Conservation (phyloP, 2,113 vertebrate genomes). For the Onychostruthus taczanowskii region DNA sequence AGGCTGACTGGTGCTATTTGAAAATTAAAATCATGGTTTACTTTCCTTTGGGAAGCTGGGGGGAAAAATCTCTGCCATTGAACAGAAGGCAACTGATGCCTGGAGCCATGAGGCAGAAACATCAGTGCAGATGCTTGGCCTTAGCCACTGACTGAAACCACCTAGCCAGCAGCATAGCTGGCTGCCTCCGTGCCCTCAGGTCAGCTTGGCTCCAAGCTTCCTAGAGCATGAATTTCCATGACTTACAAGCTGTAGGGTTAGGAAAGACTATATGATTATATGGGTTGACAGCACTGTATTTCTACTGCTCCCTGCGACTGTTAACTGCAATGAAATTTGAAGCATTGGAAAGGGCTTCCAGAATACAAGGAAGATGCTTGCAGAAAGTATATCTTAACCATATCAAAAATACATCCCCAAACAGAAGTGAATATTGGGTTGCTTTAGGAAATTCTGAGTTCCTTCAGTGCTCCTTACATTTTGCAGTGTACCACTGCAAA, state of each 20-base stretch:
- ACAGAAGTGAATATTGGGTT: neutral
- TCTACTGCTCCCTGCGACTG: neutral
- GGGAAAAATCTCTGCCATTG: neutral
- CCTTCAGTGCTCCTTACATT: neutral
- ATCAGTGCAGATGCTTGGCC: neutral
- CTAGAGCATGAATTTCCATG: neutral
- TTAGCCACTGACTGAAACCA: neutral
- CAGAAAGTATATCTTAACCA: neutral
- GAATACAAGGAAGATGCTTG: neutral
- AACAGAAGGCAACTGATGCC: neutral
- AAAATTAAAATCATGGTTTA: neutral
- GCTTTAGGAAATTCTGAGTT: neutral
- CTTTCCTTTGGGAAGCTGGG: neutral
- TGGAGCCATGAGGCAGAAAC: neutral
- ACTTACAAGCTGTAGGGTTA: neutral
- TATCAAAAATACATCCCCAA: neutral
- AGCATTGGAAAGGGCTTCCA: neutral
- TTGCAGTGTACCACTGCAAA: neutral
- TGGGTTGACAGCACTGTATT: neutral
- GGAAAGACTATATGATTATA: neutral
- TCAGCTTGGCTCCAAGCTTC: conserved; percentile 46
- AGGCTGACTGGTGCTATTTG: neutral
- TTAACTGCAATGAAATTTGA: conserved; percentile 21
- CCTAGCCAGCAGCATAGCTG: conserved; percentile 36
- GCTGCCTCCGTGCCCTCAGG: conserved; percentile 30